A percentile compares a stretch with the other conserved stretches of the same genome.
These are phyloP conservation scores for Eidolon helvum DNA, from an alignment of 2,113 vertebrate species.

Conservation along the genomic window DNA sequence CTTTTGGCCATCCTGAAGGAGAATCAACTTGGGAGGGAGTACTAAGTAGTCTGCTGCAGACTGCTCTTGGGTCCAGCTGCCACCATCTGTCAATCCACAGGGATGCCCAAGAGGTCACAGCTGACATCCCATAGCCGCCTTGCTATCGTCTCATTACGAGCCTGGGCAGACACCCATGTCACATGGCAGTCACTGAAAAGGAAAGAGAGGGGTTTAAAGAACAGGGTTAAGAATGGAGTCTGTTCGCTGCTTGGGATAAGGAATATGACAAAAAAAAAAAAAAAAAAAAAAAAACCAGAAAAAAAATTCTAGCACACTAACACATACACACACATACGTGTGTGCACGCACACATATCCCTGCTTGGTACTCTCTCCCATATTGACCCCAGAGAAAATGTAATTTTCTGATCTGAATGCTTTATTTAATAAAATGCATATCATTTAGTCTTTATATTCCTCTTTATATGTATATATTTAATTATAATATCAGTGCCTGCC, in stretches of 20 bases:
- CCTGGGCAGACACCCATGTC: slow-evolving; percentile 89
- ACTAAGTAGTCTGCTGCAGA: not conserved
- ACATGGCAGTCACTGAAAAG: slow-evolving; percentile 90
- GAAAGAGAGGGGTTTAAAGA: slow-evolving; percentile 36
- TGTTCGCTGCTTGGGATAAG: not conserved
- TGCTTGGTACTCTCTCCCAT: too few relatives aligned
- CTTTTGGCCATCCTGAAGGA: not conserved
- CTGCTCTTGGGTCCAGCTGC: not conserved
- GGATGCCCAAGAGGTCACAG: slow-evolving; percentile 92
- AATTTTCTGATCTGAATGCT: not conserved
- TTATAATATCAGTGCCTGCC: not conserved
- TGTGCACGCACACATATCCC: too few relatives aligned
- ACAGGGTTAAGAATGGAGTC: not conserved
- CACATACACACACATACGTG: too few relatives aligned
- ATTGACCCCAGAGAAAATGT: not conserved
- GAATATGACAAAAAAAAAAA: not conserved
- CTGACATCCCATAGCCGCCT: slow-evolving; percentile 92
- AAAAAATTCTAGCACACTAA: too few relatives aligned
- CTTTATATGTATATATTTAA: not conserved
- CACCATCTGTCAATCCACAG: slow-evolving; percentile 85
- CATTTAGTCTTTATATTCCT: not conserved
- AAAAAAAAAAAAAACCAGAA: too few relatives aligned
- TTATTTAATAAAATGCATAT: not conserved
- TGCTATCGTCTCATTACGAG: slow-evolving; percentile 88
- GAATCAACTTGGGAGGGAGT: not conserved